These are phyloP conservation scores for Drosophila algonquin DNA, from an alignment of 2,888 invertebrate genomes.

Conservation along the genomic window DNA sequence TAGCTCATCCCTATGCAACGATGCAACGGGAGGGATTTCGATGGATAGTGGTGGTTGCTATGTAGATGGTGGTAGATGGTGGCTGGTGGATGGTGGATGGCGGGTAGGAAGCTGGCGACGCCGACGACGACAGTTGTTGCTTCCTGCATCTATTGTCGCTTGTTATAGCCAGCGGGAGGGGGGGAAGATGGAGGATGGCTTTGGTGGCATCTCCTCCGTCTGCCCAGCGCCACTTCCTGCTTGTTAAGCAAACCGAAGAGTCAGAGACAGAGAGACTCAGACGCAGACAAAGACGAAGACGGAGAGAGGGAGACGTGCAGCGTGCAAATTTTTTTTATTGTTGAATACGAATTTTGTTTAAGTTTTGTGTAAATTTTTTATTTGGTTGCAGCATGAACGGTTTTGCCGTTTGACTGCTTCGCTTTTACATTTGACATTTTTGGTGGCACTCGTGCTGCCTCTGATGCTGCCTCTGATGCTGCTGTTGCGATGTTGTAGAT, in stretches of 20 bases:
- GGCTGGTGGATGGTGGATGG: slow-evolving; percentile 40
- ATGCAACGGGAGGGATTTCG: slow-evolving; percentile 35
- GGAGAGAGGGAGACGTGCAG: slow-evolving; percentile 19
- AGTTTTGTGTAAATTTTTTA: slow-evolving; percentile 37
- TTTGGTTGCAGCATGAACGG: slow-evolving; percentile 37
- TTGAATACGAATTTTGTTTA: slow-evolving; percentile 39
- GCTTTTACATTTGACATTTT: slow-evolving; percentile 78
- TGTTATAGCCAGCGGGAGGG: slow-evolving; percentile 46
- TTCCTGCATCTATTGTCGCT: slow-evolving; percentile 76
- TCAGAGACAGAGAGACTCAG: not conserved
- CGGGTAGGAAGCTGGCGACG: slow-evolving; percentile 66
- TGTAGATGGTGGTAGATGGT: slow-evolving; percentile 11
- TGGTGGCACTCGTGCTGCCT: slow-evolving; percentile 28
- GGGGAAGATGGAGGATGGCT: slow-evolving; percentile 24
- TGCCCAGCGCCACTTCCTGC: slow-evolving; percentile 71
- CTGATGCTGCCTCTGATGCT: not conserved
- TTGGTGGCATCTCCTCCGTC: slow-evolving; percentile 63
- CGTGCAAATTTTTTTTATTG: slow-evolving; percentile 52
- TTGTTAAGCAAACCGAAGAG: slow-evolving; percentile 73
- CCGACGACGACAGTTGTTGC: slow-evolving; percentile 62
- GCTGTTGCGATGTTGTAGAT: slow-evolving; percentile 16
- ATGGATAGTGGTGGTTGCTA: slow-evolving; percentile 5
- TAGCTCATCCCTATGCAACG: slow-evolving; percentile 51
- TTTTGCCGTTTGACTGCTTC: slow-evolving; percentile 53
- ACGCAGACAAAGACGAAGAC: not conserved